Base-by-base conservation (phyloP, 1,140 invertebrate species). In the Drosophila ambigua region DNA sequence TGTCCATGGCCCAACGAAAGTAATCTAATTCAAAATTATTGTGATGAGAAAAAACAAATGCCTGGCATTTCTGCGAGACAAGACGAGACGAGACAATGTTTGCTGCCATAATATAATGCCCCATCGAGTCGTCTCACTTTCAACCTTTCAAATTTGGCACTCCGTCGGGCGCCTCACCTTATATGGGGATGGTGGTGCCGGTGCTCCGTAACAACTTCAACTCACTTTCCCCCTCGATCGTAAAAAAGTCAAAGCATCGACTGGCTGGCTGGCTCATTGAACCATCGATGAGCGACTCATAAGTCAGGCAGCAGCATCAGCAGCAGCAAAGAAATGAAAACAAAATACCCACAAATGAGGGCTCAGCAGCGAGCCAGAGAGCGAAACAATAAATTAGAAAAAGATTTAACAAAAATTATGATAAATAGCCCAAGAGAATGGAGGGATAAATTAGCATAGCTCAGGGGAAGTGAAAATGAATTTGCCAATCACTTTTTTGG, bases 241-340 rank as follows among this genome's bases (percentile, higher is more conserved):
- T 54, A 48, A 77, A 73, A 52, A 75, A 60, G 68, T 49, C 44
- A 69, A 84, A 77, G 81, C 79, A 87, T 77, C 35, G 35, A 2
- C 5, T 0, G 26, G 0, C 31, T 3, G 26, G 31, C 35, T 87
- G 78, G 82, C 75, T 87, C 82, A 79, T 79, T 87, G 78, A 87
- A 88, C 82, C 82, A 80, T 88, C 82, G 75, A 87, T 72, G 83
- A 78, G 60, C 69, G 74, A 76, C 62, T 88, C 83, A 87, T 87
- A 79, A 88, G 79, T 87, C 71, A 82, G 76, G 59, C 78, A 75
- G 78, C 20, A 20, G 20, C 20, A 20, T 1, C 58, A 63, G 20
- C 20, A 20, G 20, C 58, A 63, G 51, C 45, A 26, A 39, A 48
- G 48, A 71, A 57, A 60, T 31, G 52, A 71, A 53, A 58, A 48